Percentiles rank a stretch among this genome's conserved stretches.
Evolutionary conservation across 2,888 invertebrate genomes (phyloP).

Genomic region (Xestia xanthographa): DNA sequence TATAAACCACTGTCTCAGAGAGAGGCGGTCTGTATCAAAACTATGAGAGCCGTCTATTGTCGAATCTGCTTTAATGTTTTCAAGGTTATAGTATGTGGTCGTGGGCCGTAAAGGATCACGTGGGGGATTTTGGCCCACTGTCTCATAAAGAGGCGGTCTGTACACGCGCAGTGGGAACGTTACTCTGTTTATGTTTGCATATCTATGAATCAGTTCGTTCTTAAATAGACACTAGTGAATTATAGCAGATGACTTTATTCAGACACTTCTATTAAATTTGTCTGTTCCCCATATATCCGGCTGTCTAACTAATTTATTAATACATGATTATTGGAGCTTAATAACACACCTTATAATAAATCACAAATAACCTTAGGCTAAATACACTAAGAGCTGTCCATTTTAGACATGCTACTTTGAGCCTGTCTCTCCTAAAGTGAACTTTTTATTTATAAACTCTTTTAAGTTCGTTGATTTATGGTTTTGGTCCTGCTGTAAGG

Average conservation of each 20-base stretch:
- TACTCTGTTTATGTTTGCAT: neutral
- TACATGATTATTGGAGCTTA: slow-evolving; percentile 39
- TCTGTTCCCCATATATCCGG: slow-evolving; percentile 19
- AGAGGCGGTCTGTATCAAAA: neutral
- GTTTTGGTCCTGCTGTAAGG: slow-evolving; percentile 60
- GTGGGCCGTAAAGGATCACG: neutral
- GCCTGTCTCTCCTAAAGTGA: slow-evolving; percentile 54
- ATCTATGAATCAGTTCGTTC: neutral
- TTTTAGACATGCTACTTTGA: slow-evolving; percentile 41
- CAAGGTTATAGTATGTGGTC: neutral
- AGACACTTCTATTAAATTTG: slow-evolving; percentile 16
- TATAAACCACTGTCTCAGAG: neutral
- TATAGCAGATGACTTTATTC: slow-evolving; percentile 19
- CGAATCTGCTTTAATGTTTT: slow-evolving; percentile 19
- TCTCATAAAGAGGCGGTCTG: neutral
- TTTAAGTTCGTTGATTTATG: slow-evolving; percentile 68
- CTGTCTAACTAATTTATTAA: slow-evolving; percentile 49
- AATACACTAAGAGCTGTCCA: slow-evolving; percentile 39
- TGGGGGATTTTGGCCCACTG: neutral
- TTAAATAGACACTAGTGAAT: slow-evolving; percentile 1
- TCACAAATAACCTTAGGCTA: slow-evolving; percentile 50
- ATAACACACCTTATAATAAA: slow-evolving; percentile 46
- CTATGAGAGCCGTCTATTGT: slow-evolving; percentile 27
- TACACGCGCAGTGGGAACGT: neutral
- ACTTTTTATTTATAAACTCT: slow-evolving; percentile 65